phyloP scores from a whole-genome alignment of 2,888 invertebrate genomes.

The Meteorus colon region DNA sequence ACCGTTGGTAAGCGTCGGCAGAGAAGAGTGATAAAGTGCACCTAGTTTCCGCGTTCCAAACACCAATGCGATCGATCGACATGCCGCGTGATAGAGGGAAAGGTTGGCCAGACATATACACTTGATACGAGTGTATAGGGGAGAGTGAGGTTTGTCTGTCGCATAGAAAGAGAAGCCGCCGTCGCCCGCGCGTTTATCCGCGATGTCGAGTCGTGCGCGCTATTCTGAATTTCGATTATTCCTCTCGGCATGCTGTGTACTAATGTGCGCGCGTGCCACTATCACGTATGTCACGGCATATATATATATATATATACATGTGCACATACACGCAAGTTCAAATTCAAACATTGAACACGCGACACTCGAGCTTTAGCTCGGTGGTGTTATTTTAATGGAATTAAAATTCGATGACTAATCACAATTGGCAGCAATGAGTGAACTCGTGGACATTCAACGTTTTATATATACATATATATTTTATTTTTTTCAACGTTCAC shows the following conservation, averaged over 20 bases:
- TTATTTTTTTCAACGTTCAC: not conserved
- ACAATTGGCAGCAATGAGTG: conserved; percentile 36
- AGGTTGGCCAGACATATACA: conserved; percentile 34
- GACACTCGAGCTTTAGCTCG: not conserved
- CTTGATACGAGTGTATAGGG: conserved; percentile 50
- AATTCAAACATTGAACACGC: not conserved
- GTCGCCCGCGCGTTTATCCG: conserved; percentile 17
- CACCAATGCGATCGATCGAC: conserved; percentile 40
- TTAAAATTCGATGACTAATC: conserved; percentile 40
- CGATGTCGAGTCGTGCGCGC: conserved; percentile 31
- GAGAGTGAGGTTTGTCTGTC: conserved; percentile 37
- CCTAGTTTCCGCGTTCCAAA: conserved; percentile 43
- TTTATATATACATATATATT: conserved; percentile 49
- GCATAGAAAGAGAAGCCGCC: conserved; percentile 46
- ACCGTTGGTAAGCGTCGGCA: conserved; percentile 15
- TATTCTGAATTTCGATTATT: conserved; percentile 45
- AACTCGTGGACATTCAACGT: conserved; percentile 21
- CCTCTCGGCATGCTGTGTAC: conserved; percentile 22
- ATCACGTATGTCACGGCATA: conserved; percentile 30
- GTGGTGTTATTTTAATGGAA: conserved; percentile 12
- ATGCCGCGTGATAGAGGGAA: not conserved
- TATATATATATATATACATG: not conserved
- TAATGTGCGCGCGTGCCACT: conserved; percentile 35
- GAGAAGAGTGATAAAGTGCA: conserved; percentile 44
- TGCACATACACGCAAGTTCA: not conserved